Evolutionary conservation across 2,888 invertebrate genomes (phyloP).

Genomic region (Nomada ruficornis): DNA sequence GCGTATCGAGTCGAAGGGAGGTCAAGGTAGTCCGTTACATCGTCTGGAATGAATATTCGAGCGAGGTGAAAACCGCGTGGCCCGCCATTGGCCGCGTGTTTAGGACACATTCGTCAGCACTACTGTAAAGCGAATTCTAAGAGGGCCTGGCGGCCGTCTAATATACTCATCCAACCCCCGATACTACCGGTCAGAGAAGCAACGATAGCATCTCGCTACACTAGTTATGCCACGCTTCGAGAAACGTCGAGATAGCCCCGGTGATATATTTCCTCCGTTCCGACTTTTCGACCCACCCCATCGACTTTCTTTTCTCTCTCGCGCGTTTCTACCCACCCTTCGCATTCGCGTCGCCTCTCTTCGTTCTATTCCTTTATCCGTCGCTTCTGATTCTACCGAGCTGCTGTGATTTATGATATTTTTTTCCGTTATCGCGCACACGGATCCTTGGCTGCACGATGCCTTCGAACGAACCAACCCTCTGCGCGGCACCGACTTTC

Average conservation of each 20-base stretch:
- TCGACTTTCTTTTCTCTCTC: slow-evolving; percentile 38
- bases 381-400: slow-evolving; percentile 58
- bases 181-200: slow-evolving; percentile 58
- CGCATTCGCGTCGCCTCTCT: slow-evolving; percentile 5
- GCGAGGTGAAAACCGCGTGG: slow-evolving; percentile 5
- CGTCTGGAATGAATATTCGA: slow-evolving; percentile 73
- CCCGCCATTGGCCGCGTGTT: slow-evolving; percentile 76
- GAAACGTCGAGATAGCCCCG: slow-evolving; percentile 68
- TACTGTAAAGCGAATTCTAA: slow-evolving; percentile 69
- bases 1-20: slow-evolving; percentile 40
- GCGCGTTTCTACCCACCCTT: slow-evolving; percentile 40
- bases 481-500: neutral
- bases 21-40: slow-evolving; percentile 72
- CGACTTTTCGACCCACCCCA: slow-evolving; percentile 41
- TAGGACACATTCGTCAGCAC: slow-evolving; percentile 77
- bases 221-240: slow-evolving; percentile 71
- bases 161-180: slow-evolving; percentile 76
- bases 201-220: slow-evolving; percentile 70
- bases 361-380: slow-evolving; percentile 47
- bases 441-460: slow-evolving; percentile 41
- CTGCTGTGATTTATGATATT: slow-evolving; percentile 66
- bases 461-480: slow-evolving; percentile 18
- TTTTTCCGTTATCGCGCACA: slow-evolving; percentile 60
- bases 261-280: slow-evolving; percentile 69
- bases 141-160: slow-evolving; percentile 67